A percentile compares a stretch with the other conserved stretches of the same genome.
Conservation (phyloP, 2,797 vertebrate species). For the Poeciliopsis gracilis region DNA sequence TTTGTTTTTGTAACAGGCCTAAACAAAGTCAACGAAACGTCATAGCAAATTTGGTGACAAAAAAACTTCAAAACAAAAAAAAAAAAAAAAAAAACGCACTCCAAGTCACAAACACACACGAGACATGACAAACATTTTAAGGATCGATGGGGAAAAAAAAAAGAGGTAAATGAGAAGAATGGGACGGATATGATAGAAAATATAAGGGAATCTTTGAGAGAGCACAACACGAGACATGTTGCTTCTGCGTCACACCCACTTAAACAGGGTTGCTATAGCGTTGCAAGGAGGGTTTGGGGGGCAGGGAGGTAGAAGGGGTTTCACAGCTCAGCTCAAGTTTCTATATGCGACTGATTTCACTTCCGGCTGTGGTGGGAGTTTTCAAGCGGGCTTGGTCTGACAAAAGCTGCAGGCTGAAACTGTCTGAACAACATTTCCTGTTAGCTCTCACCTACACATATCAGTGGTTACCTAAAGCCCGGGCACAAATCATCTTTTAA, state of each 20-base stretch:
- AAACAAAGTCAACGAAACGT: too few species aligned
- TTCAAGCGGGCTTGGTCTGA: conserved; percentile 73
- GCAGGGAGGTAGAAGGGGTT: background rate
- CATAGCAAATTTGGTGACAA: conserved; percentile 6
- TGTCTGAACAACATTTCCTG: conserved; percentile 77
- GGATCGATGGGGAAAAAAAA: conserved; percentile 21
- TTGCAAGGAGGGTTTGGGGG: conserved; percentile 24
- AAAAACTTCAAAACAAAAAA: conserved; percentile 9
- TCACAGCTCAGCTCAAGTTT: conserved; percentile 44
- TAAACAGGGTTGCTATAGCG: conserved; percentile 26
- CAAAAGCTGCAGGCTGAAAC: conserved; percentile 63
- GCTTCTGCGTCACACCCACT: conserved; percentile 23
- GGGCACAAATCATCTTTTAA: background rate
- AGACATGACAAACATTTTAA: conserved; percentile 14
- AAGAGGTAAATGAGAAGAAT: conserved; percentile 14
- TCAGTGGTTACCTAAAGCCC: conserved; percentile 18
- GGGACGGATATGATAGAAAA: conserved; percentile 11
- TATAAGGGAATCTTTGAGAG: background rate
- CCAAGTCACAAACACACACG: conserved; percentile 22
- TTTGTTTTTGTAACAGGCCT: background rate
- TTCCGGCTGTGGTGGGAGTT: conserved; percentile 79
- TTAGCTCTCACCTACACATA: conserved; percentile 65
- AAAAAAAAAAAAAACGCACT: conserved; percentile 26
- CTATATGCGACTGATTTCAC: conserved; percentile 72
- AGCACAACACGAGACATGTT: conserved; percentile 12